Evolutionary conservation across 2,888 invertebrate genomes (phyloP), one percentile per base, ranked within the genome.

Genomic region (Sycophila texana): DNA sequence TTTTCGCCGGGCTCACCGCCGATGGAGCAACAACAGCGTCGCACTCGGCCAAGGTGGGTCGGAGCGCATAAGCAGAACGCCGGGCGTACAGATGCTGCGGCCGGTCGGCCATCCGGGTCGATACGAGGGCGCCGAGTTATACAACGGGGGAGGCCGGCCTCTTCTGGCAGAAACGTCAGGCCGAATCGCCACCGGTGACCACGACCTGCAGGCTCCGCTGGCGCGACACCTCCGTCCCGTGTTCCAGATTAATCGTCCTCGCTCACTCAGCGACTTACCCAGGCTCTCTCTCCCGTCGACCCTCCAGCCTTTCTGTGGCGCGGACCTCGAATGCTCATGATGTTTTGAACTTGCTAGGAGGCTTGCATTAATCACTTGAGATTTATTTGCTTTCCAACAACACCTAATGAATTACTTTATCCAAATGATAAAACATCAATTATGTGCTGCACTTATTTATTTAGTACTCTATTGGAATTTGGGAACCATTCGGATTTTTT

Each of bases 261-360:
- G 63, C 68, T 51, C 49, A 49, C 57, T 47, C 39, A 12, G n/a
- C 72, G 51, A 39, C 53, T 26, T 39, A 18, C 13, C 39, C 30
- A 4, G 30, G 0, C 60, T 18, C 60, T 49, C 13, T 2, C 4
- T 14, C 51, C 84, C 85, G 26, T 84, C 84, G 39, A 39, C 39
- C 85, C 84, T n/a, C 18, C 47, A 47, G 12, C 61, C 20, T 20
- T 30, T 66, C 85, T 84, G 84, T 85, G 83, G 39, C 39, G 1
- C 10, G 10, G 39, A 39, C 84, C 86, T 85, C 84, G 83, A 86
- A 83, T 84, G 5, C 74, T 53, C 39, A 1, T 39, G 39, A 39
- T 39, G 39, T 39, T 39, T 39, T 39, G 39, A 39, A 7, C 39
- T 39, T 39, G 7, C 39, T 4, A 1, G 39, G 7, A 39, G 7